Percentiles rank a stretch among this genome's conserved stretches.
phyloP scores from a whole-genome alignment of 1,140 invertebrate genomes.

The Lepidurus apus region DNA sequence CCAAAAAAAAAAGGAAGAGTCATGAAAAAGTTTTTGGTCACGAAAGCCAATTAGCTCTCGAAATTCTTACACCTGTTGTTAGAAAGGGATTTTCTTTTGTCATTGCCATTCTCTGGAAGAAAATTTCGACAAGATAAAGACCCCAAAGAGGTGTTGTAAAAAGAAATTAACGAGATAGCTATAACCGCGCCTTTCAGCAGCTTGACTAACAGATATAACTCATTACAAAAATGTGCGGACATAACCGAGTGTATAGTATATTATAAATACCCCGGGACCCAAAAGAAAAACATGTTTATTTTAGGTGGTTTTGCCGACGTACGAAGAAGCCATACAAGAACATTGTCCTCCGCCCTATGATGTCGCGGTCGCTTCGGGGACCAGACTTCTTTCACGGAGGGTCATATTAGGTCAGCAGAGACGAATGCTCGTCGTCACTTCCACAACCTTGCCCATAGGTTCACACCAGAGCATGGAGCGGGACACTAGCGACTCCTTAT shows the following conservation, averaged over 20 bases:
- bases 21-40: not conserved
- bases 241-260: too few relatives aligned
- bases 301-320: slow-evolving; percentile 3
- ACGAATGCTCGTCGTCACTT: not conserved
- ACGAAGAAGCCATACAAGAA: not conserved
- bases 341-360: not conserved
- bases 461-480: not conserved
- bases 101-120: not conserved
- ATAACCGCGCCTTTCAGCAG: too few relatives aligned
- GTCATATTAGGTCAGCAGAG: not conserved
- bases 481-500: not conserved
- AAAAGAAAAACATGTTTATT: too few relatives aligned
- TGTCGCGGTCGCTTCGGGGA: not conserved
- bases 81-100: not conserved
- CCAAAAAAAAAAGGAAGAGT: not conserved
- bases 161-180: too few relatives aligned
- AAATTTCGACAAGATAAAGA: too few relatives aligned
- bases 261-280: too few relatives aligned
- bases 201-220: too few relatives aligned
- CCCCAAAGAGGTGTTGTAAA: too few relatives aligned
- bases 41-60: not conserved
- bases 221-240: too few relatives aligned
- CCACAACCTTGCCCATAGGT: not conserved
- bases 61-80: slow-evolving; percentile 8
- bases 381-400: not conserved